Percentiles rank a stretch among this genome's conserved stretches.
These are phyloP conservation scores for Drosophila vallismaia DNA, from an alignment of 2,888 invertebrate species.

Conservation along the genomic window DNA sequence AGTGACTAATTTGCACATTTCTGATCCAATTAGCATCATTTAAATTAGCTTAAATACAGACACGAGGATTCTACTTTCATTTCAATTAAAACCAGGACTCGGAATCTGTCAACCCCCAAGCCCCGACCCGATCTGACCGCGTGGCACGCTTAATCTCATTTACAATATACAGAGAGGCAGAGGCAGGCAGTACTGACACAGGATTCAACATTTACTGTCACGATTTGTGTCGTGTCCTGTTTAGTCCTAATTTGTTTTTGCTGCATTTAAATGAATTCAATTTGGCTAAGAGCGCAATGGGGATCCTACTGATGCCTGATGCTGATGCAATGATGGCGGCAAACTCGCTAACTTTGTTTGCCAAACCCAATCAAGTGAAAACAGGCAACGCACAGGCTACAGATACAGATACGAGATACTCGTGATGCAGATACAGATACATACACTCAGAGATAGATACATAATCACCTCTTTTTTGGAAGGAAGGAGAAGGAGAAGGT, in stretches of 20 bases:
- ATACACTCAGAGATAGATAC: conserved; percentile 20
- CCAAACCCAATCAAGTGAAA: conserved; percentile 64
- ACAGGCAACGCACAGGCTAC: conserved; percentile 35
- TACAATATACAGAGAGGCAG: conserved; percentile 2
- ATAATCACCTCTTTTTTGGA: conserved; percentile 5
- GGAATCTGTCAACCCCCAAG: background rate
- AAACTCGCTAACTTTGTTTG: conserved; percentile 53
- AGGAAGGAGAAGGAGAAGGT: background rate
- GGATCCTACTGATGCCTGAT: too few relatives aligned
- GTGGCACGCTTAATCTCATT: conserved; percentile 44
- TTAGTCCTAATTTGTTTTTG: conserved; percentile 42
- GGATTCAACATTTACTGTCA: conserved; percentile 25
- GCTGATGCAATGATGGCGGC: conserved; percentile 30
- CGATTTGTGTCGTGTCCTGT: conserved; percentile 22
- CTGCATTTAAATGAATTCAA: conserved; percentile 44
- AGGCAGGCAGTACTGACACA: background rate
- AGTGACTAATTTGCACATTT: conserved; percentile 18
- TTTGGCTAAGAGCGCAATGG: conserved; percentile 28
- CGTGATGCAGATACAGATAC: conserved; percentile 11
- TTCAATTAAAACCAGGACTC: conserved; percentile 12
- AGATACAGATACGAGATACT: conserved; percentile 40
- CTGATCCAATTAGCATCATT: conserved; percentile 28
- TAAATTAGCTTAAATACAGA: conserved; percentile 32
- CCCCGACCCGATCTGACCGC: conserved; percentile 37
- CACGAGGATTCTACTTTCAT: conserved; percentile 9